A percentile compares a stretch with the other conserved stretches of the same genome.
Evolutionary conservation across 2,888 invertebrate genomes (phyloP).

Genomic region (Lycocerus yunnanus): DNA sequence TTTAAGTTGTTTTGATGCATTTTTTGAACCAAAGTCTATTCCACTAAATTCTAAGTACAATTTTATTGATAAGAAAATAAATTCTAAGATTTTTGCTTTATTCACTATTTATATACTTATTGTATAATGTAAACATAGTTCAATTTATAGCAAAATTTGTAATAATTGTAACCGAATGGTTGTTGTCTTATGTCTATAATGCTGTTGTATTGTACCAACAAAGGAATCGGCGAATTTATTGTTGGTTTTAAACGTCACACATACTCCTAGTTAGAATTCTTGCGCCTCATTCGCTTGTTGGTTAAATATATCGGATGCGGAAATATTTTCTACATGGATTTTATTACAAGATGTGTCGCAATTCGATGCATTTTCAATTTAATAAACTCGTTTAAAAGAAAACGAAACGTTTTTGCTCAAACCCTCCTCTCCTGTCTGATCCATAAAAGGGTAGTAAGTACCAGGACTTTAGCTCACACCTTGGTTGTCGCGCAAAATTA

Average conservation of each 20-base stretch:
- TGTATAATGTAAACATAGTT: neutral
- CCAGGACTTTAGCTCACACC: no score
- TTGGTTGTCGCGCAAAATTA: no score
- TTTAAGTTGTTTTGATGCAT: neutral
- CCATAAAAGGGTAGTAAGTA: no score
- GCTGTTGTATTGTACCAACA: neutral
- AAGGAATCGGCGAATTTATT: neutral
- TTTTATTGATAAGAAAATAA: conserved; percentile 5
- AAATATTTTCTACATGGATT: neutral
- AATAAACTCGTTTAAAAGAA: neutral
- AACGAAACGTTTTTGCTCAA: neutral
- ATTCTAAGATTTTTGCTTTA: neutral
- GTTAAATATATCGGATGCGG: neutral
- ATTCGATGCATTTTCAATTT: neutral
- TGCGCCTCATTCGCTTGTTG: neutral
- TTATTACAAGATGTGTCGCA: neutral
- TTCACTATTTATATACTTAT: neutral
- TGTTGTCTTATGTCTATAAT: neutral
- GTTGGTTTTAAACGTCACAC: neutral
- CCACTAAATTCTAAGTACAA: conserved; percentile 14
- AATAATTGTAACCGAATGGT: neutral
- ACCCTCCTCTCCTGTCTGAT: neutral
- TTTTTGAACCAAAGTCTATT: conserved; percentile 12
- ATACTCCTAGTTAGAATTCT: neutral
- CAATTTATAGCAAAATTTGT: neutral